Evolutionary conservation across 2,888 invertebrate species (phyloP), one percentile per base, ranked within the genome.

Genomic region (Mechanitis mazaeus): DNA sequence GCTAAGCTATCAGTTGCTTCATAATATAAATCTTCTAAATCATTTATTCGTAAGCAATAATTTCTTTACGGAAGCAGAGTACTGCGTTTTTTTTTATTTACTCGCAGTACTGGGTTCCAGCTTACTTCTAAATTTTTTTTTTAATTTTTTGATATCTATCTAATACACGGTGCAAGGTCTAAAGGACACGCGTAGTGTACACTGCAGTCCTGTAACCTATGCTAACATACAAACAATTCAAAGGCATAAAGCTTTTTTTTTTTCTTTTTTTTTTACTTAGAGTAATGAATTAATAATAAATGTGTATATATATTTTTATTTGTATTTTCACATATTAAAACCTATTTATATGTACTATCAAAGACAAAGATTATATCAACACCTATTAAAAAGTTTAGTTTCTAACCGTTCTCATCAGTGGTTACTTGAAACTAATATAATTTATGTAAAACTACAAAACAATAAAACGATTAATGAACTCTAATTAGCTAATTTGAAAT

Each of bases 271-370:
- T 80, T 84, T 79, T 81, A 65, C 83, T 86, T 67, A 85, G 80
- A 76, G 78, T 84, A 84, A 85, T 86, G 83, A 87, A 83, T 88
- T 83, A 20, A 87, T 75, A 85, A 80, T 86, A 87, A 81, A 83
- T 73, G 86, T 88, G 89, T 90, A 87, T 89, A 89, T 90, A 89
- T 90, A 89, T 90, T 89, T 90, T 90, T 90, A 88, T 90, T 89
- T 85, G 79, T 87, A 85, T 89, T 86, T 75, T 81, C 77, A 82
- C 84, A 83, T 83, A 81, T 87, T 80, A 80, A 78, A 83, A 81
- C 83, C 86, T 88, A 87, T 83, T 83, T 83, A 84, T 84, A 87
- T 88, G 87, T 88, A 86, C 84, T 86, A 86, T 83, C 78, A 82
- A 85, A 90, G 86, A 88, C 84, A 86, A 84, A 84, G 85, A 87